Percentiles rank a stretch among this genome's conserved stretches.
Evolutionary conservation across 2,888 invertebrate genomes (phyloP).

Genomic region (Branchipolynoe longqiensis): DNA sequence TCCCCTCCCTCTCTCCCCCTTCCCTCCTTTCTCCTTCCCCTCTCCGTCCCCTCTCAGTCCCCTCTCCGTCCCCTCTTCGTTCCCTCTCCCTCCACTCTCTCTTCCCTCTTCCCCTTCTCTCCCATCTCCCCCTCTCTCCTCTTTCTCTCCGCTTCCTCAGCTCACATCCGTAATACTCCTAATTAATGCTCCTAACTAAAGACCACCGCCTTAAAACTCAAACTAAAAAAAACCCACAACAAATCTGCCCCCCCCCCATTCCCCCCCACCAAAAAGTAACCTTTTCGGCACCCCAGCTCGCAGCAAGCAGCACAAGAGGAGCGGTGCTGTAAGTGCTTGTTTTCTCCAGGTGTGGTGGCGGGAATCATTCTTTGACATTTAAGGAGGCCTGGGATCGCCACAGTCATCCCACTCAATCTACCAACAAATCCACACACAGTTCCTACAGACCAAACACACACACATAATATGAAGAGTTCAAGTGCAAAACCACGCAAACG

Average conservation of each 20-base stretch:
- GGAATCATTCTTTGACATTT: conserved; percentile 40
- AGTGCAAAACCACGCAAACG: no score
- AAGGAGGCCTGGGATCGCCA: not conserved
- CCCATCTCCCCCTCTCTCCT: no score
- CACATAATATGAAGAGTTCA: no score
- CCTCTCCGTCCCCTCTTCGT: no score
- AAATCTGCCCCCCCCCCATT: no score
- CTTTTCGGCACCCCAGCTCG: not conserved
- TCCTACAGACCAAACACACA: no score
- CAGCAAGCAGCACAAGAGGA: not conserved
- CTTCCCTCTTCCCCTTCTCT: no score
- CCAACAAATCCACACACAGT: no score
- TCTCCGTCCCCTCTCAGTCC: not conserved
- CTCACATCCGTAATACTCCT: conserved; percentile 30
- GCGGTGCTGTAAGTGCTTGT: conserved; percentile 13
- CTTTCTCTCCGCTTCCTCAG: no score
- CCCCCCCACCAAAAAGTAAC: no score
- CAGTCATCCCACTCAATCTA: no score
- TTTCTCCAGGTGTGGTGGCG: conserved; percentile 31
- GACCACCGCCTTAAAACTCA: not conserved
- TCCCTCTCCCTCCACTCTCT: no score
- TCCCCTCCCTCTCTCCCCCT: not conserved
- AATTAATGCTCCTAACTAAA: not conserved
- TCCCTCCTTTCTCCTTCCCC: not conserved
- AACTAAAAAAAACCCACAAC: conserved; percentile 21